Conservation (phyloP, 53 echinoderm and acorn worm genomes). For the Paracentrotus lividus region DNA sequence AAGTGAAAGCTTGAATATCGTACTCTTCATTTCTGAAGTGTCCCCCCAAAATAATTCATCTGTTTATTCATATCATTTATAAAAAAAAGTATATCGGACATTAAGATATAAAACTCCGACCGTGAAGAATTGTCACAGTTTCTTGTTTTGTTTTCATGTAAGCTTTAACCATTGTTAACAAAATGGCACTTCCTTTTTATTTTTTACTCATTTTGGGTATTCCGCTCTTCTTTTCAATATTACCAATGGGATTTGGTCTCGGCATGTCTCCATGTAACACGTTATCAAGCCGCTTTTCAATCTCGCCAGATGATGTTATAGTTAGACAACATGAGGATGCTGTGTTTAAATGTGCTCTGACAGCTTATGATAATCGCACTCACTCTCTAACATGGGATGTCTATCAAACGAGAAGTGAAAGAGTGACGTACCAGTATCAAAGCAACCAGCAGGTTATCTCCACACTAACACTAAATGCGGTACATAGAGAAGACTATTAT, state of each 20-base stretch:
- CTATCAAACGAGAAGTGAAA: neutral
- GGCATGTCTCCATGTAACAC: neutral
- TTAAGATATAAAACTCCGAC: neutral
- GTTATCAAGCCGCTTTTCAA: neutral
- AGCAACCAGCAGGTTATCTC: neutral
- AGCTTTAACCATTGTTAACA: neutral
- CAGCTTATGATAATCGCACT: neutral
- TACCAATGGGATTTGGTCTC: neutral
- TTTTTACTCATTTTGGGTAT: neutral
- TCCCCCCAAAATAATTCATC: too few species aligned
- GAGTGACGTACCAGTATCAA: neutral
- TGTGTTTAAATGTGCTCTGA: neutral
- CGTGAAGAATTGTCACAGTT: neutral
- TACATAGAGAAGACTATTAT: neutral
- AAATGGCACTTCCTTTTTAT: neutral
- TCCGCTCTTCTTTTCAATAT: neutral
- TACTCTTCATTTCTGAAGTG: neutral
- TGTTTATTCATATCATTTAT: too few species aligned
- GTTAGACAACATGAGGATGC: neutral
- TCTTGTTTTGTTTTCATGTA: neutral
- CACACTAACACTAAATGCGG: neutral
- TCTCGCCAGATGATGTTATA: neutral
- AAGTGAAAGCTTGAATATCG: neutral
- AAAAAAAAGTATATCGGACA: too few species aligned
- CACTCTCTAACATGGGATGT: neutral